Conservation (phyloP, 2,797 vertebrate genomes). For the Strix occidentalis region DNA sequence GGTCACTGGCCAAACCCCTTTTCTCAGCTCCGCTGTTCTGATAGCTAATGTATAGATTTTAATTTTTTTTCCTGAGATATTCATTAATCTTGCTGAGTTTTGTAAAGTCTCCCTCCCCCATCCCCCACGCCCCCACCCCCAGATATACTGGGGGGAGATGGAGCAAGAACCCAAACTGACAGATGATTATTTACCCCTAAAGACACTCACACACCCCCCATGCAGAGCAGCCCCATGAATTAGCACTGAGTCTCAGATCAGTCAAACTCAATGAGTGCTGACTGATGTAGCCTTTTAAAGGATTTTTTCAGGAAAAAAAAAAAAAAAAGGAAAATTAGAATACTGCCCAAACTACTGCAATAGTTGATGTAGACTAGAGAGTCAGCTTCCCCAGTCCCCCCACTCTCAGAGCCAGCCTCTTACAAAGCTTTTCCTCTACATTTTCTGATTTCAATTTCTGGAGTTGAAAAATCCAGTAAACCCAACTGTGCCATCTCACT, state of each 20-base stretch:
- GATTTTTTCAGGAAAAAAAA: background rate
- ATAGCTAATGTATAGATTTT: background rate
- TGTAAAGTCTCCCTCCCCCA: background rate
- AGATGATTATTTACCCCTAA: background rate
- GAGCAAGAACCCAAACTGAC: background rate
- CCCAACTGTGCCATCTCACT: background rate
- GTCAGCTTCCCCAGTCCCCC: background rate
- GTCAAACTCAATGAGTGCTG: constrained; percentile 11
- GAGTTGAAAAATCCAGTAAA: background rate
- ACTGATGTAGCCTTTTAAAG: background rate
- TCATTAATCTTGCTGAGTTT: background rate
- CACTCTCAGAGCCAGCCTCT: background rate
- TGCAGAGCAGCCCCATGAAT: background rate
- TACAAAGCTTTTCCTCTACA: background rate
- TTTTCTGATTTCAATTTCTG: background rate
- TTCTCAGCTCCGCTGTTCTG: background rate
- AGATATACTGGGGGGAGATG: background rate
- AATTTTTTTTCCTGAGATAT: background rate
- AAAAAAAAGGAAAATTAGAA: background rate
- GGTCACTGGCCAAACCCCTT: background rate
- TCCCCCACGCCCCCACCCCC: background rate
- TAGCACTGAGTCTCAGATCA: background rate
- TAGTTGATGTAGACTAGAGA: background rate
- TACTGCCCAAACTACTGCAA: background rate
- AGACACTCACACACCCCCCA: background rate